Percentiles rank a stretch among this genome's conserved stretches.
Conservation (phyloP, 2,113 vertebrate species). For the Charina bottae region DNA sequence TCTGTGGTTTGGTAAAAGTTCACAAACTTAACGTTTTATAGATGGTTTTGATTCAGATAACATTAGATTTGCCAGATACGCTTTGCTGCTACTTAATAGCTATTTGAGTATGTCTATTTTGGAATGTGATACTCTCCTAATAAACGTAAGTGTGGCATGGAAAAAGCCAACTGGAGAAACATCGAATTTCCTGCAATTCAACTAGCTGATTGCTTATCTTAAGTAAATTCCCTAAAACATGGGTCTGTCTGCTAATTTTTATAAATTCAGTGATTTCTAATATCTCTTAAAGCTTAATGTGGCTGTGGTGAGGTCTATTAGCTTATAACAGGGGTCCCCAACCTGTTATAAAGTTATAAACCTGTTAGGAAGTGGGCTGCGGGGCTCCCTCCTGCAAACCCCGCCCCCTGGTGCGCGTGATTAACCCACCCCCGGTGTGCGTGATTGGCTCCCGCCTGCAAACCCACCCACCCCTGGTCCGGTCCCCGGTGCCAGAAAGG, state of each 20-base stretch:
- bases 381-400: too few species aligned
- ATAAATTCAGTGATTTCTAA: neutral
- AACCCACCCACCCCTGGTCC: too few species aligned
- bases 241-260: neutral
- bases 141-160: neutral
- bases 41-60: neutral
- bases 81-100: neutral
- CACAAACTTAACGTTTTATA: neutral
- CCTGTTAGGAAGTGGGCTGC: too few species aligned
- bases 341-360: too few species aligned
- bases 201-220: neutral
- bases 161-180: neutral
- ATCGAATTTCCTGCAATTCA: neutral
- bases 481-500: too few species aligned
- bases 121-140: neutral
- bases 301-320: neutral
- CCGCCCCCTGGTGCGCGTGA: too few species aligned
- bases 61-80: neutral
- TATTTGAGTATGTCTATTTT: neutral
- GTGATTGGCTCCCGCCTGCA: too few species aligned
- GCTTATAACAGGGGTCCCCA: too few species aligned
- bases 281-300: neutral
- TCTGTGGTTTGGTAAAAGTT: neutral
- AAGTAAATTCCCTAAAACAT: neutral
- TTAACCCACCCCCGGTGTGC: too few species aligned